Evolutionary conservation across 1,140 invertebrate species (phyloP).

Genomic region (Brachionus calyciflorus): DNA sequence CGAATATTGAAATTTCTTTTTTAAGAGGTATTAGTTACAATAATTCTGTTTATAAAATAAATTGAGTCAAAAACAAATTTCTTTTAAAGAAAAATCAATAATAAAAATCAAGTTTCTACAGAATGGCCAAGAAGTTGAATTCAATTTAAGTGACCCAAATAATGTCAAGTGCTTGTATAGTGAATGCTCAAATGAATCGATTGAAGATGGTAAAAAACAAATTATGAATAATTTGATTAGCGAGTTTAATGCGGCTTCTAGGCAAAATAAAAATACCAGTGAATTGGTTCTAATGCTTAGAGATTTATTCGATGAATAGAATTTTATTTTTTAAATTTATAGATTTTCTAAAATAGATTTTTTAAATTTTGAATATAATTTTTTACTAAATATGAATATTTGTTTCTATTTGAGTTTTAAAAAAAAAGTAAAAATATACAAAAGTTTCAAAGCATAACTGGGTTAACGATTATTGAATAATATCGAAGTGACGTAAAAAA

Average conservation of each 20-base stretch:
- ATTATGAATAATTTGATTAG: conserved; percentile 6
- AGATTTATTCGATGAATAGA: conserved; percentile 12
- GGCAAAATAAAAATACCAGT: neutral
- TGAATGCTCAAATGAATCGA: neutral
- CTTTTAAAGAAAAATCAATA: neutral
- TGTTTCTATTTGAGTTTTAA: too few species aligned
- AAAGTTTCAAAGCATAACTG: too few species aligned
- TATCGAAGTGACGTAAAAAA: too few species aligned
- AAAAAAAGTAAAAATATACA: too few species aligned
- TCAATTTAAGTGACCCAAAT: neutral
- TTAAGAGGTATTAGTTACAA: neutral
- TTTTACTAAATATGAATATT: too few species aligned
- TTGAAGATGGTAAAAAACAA: neutral
- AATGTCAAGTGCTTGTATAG: neutral
- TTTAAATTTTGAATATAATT: too few species aligned
- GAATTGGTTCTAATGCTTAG: neutral
- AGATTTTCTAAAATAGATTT: neutral
- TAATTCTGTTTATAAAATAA: neutral
- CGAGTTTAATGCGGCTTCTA: neutral
- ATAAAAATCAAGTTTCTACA: conserved; percentile 13
- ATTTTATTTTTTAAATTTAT: neutral
- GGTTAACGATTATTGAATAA: too few species aligned
- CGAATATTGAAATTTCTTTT: conserved; percentile 17
- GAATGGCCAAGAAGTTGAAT: conserved; percentile 6
- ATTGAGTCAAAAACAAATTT: neutral